Conservation (phyloP, 2,113 vertebrate species). For the Heterotilapia buettikoferi region DNA sequence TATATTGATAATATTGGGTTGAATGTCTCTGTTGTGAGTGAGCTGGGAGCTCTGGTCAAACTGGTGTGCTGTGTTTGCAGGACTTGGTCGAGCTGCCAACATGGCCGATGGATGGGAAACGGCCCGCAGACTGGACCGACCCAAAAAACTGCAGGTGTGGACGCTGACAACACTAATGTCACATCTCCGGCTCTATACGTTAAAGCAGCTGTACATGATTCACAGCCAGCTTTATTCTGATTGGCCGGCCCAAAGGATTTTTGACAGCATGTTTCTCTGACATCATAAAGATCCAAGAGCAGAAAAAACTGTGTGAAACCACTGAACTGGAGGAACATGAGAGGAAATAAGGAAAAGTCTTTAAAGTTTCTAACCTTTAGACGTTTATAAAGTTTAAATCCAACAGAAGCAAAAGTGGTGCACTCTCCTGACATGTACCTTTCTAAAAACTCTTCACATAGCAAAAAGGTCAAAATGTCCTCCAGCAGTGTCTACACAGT, state of each 20-base stretch:
- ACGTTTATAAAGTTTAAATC: not conserved
- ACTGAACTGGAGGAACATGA: not conserved
- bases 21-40: not conserved
- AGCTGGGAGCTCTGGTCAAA: not conserved
- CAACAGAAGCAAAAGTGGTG: not conserved
- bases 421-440: not conserved
- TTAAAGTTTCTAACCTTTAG: not conserved
- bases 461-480: not conserved
- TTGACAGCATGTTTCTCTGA: not conserved
- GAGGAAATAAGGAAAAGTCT: not conserved
- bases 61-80: slow-evolving; percentile 39
- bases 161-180: not conserved
- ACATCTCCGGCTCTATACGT: not conserved
- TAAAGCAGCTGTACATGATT: not conserved
- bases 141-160: slow-evolving; percentile 70
- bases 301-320: not conserved
- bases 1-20: not conserved
- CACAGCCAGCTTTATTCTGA: not conserved
- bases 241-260: not conserved
- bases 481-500: not conserved
- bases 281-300: not conserved
- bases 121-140: slow-evolving; percentile 75
- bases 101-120: slow-evolving; percentile 84
- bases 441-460: not conserved
- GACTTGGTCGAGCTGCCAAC: slow-evolving; percentile 63